These are phyloP conservation scores for Mohoua ochrocephala DNA, from an alignment of 2,113 vertebrate genomes.

Conservation along the genomic window DNA sequence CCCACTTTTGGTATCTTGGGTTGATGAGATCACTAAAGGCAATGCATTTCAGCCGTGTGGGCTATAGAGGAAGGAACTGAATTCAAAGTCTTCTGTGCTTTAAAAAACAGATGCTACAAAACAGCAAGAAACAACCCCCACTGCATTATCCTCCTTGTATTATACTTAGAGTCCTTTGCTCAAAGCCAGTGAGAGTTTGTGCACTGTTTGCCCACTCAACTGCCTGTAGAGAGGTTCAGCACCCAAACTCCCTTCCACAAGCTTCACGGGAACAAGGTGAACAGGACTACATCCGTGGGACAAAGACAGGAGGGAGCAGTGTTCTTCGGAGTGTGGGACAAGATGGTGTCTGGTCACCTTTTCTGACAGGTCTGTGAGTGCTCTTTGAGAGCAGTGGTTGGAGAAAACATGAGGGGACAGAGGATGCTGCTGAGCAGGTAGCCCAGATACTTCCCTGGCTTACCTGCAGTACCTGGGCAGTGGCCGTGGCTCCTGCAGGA, in stretches of 20 bases:
- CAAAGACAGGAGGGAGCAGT: not conserved
- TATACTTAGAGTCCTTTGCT: not conserved
- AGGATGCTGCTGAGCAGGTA: not conserved
- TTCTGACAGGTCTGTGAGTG: not conserved
- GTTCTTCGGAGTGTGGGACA: not conserved
- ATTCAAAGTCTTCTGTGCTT: not conserved
- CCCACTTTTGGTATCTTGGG: not conserved
- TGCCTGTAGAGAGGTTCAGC: not conserved
- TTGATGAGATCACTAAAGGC: not conserved
- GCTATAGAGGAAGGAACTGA: not conserved
- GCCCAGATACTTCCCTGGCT: not conserved
- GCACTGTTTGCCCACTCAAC: not conserved
- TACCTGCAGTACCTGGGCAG: not conserved
- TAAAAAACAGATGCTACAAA: not conserved
- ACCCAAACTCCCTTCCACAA: not conserved
- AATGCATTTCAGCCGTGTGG: accelerated
- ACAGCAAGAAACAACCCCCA: not conserved
- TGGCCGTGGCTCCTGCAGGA: not conserved
- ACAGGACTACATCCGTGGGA: accelerated
- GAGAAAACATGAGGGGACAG: not conserved
- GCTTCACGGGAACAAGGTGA: not conserved
- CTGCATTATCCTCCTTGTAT: not conserved
- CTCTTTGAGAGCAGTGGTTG: not conserved
- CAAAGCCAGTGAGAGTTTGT: not conserved
- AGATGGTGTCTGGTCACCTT: not conserved